These are phyloP conservation scores for Agonopterix heracliana DNA, from an alignment of 2,888 invertebrate genomes.

Conservation along the genomic window DNA sequence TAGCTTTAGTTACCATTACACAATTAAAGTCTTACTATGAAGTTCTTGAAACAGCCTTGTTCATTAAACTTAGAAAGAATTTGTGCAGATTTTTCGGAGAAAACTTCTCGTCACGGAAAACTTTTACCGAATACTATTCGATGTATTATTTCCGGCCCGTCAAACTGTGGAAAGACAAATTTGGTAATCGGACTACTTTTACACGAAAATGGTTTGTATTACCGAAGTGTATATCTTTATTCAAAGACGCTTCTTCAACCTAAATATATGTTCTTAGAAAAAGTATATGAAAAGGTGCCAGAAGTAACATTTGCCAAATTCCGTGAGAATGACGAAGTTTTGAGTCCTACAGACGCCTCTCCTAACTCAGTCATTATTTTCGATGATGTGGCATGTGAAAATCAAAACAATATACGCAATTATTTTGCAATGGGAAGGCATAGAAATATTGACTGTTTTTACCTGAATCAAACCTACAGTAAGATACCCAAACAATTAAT, in stretches of 20 bases:
- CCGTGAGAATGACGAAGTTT: not conserved
- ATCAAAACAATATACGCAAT: conserved; percentile 9
- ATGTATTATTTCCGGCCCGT: conserved; percentile 16
- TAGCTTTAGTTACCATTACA: too few species aligned
- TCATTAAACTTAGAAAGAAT: too few species aligned
- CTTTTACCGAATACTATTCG: conserved; percentile 7
- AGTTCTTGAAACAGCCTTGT: too few species aligned
- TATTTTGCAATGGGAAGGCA: conserved; percentile 11
- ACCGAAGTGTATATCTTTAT: not conserved
- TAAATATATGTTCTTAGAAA: not conserved
- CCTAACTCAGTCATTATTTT: conserved; percentile 14
- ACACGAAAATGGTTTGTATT: not conserved
- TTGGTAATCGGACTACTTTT: conserved; percentile 11
- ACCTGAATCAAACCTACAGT: conserved; percentile 28
- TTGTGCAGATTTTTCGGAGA: too few species aligned
- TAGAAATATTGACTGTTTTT: not conserved
- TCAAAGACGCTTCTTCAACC: not conserved
- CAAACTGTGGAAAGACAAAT: conserved; percentile 21
- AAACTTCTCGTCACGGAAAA: not conserved
- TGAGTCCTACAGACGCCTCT: conserved; percentile 11
- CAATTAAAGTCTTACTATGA: too few species aligned
- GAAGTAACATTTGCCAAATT: not conserved
- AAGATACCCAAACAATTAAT: conserved; percentile 27
- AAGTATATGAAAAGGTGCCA: not conserved
- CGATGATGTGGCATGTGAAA: conserved; percentile 16